Conservation (phyloP, 2,113 vertebrate genomes). For the Emydura subglobosa region DNA sequence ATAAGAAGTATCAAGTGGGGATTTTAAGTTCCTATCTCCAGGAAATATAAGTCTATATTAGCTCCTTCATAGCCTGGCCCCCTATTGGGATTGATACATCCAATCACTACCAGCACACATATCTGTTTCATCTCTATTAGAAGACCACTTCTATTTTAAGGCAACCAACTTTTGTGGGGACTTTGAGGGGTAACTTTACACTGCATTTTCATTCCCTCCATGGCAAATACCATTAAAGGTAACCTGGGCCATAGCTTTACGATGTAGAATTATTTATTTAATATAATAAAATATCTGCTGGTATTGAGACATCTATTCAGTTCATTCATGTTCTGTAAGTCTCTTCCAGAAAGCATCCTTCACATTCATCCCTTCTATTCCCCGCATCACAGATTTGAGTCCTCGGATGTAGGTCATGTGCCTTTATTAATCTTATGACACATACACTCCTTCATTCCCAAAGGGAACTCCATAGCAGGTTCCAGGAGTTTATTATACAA, state of each 20-base stretch:
- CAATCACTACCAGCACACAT: not conserved
- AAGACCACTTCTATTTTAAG: not conserved
- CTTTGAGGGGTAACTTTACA: not conserved
- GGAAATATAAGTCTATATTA: not conserved
- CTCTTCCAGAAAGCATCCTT: not conserved
- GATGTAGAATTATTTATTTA: not conserved
- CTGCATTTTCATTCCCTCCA: not conserved
- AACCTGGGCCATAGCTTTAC: not conserved
- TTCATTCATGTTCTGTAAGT: not conserved
- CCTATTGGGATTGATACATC: not conserved
- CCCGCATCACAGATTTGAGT: not conserved
- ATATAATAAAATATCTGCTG: not conserved
- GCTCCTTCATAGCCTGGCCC: not conserved
- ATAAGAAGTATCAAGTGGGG: not conserved
- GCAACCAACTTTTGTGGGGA: not conserved
- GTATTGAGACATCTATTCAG: not conserved
- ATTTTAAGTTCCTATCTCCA: not conserved
- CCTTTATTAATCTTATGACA: not conserved
- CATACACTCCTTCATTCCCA: not conserved
- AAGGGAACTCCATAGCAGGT: not conserved
- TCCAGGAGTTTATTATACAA: not conserved
- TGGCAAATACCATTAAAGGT: not conserved
- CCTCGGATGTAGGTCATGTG: not conserved
- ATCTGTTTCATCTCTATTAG: fast-evolving
- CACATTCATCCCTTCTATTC: not conserved